Evolutionary conservation across 2,888 invertebrate genomes (phyloP).

Genomic region (Pyralis farinalis): DNA sequence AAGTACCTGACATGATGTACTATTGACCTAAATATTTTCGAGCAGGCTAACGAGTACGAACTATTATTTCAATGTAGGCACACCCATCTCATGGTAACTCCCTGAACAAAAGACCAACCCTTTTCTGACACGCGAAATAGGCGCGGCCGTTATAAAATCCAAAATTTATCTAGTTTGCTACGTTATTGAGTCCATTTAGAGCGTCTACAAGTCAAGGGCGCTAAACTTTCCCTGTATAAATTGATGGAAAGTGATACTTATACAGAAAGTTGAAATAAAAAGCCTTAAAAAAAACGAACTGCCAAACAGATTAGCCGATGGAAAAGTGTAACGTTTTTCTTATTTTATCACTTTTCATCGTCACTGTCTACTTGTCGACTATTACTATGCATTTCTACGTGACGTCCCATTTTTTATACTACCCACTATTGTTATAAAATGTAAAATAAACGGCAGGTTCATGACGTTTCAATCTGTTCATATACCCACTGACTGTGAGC

Average conservation of each 20-base stretch:
- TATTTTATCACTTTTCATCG: slow-evolving; percentile 29
- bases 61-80: slow-evolving; percentile 33
- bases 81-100: slow-evolving; percentile 34
- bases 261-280: slow-evolving; percentile 43
- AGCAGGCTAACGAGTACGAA: slow-evolving; percentile 31
- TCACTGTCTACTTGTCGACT: slow-evolving; percentile 34
- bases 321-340: slow-evolving; percentile 33
- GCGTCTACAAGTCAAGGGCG: background rate
- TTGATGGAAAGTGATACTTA: slow-evolving; percentile 50
- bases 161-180: background rate
- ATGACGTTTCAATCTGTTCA: too few species aligned
- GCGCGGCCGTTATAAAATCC: slow-evolving; percentile 13
- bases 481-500: too few species aligned
- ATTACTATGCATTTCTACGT: background rate
- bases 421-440: background rate
- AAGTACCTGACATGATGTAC: slow-evolving; percentile 37
- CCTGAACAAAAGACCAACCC: slow-evolving; percentile 46
- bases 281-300: slow-evolving; percentile 34
- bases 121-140: slow-evolving; percentile 46
- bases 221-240: slow-evolving; percentile 34
- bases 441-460: background rate
- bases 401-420: background rate
- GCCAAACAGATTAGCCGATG: slow-evolving; percentile 38
- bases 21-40: slow-evolving; percentile 47
- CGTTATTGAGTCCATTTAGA: background rate